Evolutionary conservation across 2,797 vertebrate genomes (phyloP), one percentile per base, ranked within the genome.

Genomic region (Nannoperca australis): DNA sequence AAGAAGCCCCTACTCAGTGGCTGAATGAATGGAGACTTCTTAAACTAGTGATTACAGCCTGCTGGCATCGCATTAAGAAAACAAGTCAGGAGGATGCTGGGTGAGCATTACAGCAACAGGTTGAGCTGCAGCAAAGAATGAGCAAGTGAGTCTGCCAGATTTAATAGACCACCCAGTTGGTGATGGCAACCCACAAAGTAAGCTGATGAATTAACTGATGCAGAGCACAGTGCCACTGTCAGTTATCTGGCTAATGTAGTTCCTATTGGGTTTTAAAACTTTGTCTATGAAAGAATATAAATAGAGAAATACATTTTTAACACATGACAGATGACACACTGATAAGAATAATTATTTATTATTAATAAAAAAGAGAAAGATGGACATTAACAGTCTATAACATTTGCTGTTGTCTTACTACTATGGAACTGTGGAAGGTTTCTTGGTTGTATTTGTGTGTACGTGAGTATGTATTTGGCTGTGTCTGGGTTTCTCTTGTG

Each of bases 11-110:
- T 56, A 13, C 6, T 59, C 7, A 15, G 15, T 20, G 10, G 18
- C 2, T 45, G 34, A 50, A 12, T 59, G 24, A 64, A 56, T 32
- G 59, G 9, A 58, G 24, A 62, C 54, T 53, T 50, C 5, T 47
- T 7, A 47, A 55, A 58, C 11, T 17, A 42, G 4, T 20, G 56
- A 67, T 71, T 62, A 36, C 3, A 53, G 14, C 55, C 27, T 20
- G 49, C 71, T 70, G 64, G 47, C 24, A 70, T 61, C 17, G 7
- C 50, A 49, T 66, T 61, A 58, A 18, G 15, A 70, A 42, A 63
- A 71, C 54, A 66, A 61, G 50, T 60, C 42, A 63, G 58, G 69
- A 47, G 17, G 36, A 58, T 11, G 27, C 24, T 68, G 56, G 24
- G 20, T 14, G 58, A 11, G 14, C 36, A 36, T 53, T 10, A 38